Percentiles rank a stretch among this genome's conserved stretches.
These are phyloP conservation scores for Corythoichthys haematopterus DNA, from an alignment of 2,113 vertebrate genomes.

Conservation along the genomic window DNA sequence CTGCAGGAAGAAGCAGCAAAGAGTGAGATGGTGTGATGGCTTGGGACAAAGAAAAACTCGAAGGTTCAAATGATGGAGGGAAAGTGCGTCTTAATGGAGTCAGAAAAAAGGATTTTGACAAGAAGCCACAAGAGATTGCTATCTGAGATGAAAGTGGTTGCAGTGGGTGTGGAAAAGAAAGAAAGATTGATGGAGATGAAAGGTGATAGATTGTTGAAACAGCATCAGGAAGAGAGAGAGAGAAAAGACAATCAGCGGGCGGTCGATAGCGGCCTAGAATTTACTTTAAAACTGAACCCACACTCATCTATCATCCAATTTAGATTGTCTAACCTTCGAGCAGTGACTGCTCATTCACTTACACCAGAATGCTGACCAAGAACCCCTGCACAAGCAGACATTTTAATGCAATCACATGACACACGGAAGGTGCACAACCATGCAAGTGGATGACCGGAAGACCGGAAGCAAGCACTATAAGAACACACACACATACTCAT, in stretches of 20 bases:
- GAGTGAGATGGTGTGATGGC: constrained; percentile 27
- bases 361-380: constrained; percentile 43
- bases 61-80: background rate
- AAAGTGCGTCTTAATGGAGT: constrained; percentile 39
- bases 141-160: constrained; percentile 25
- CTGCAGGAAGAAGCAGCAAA: constrained; percentile 72
- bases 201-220: constrained; percentile 46
- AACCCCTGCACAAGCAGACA: constrained; percentile 18
- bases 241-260: constrained; percentile 40
- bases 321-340: constrained; percentile 48
- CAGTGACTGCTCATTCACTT: constrained; percentile 61
- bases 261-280: constrained; percentile 48
- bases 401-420: constrained; percentile 3
- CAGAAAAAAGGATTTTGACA: constrained; percentile 25
- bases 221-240: constrained; percentile 19
- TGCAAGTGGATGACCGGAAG: background rate
- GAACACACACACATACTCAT: constrained; percentile 20
- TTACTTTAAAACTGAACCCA: constrained; percentile 53
- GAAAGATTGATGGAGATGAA: constrained; percentile 36
- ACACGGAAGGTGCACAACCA: background rate
- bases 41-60: background rate
- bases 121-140: constrained; percentile 53
- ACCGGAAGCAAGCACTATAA: constrained; percentile 26
- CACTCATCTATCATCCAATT: constrained; percentile 65
- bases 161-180: constrained; percentile 21